A percentile compares a stretch with the other conserved stretches of the same genome.
Evolutionary conservation across 2,113 vertebrate genomes (phyloP).

Genomic region (Cavia porcellus): DNA sequence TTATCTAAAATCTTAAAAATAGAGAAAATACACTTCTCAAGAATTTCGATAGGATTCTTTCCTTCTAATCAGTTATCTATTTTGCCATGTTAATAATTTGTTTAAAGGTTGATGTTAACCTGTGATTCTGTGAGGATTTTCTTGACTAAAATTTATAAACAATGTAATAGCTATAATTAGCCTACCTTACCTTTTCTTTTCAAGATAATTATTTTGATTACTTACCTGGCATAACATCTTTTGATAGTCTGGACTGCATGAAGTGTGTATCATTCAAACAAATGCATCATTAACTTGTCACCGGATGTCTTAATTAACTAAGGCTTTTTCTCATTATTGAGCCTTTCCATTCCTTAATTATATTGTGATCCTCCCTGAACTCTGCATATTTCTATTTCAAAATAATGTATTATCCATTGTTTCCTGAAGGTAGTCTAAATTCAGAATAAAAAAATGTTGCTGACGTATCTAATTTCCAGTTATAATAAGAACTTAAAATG

Average conservation of each 20-base stretch:
- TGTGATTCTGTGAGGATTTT: neutral
- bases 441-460: neutral
- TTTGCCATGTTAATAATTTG: conserved; percentile 42
- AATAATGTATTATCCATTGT: neutral
- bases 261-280: conserved; percentile 30
- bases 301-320: conserved; percentile 13
- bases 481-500: neutral
- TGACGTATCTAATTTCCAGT: neutral
- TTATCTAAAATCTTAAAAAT: conserved; percentile 58
- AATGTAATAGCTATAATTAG: conserved; percentile 20
- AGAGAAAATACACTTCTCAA: conserved; percentile 40
- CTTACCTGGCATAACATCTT: conserved; percentile 38
- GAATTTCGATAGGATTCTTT: conserved; percentile 29
- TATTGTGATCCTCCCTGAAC: neutral
- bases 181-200: conserved; percentile 47
- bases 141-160: conserved; percentile 40
- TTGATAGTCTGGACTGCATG: neutral
- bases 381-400: neutral
- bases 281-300: conserved; percentile 1
- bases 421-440: conserved; percentile 11
- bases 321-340: conserved; percentile 5
- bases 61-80: neutral
- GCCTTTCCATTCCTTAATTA: conserved; percentile 34
- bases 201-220: conserved; percentile 34
- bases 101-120: conserved; percentile 32